Conservation (phyloP, 1,140 invertebrate species). For the Camponotus vicinus region DNA sequence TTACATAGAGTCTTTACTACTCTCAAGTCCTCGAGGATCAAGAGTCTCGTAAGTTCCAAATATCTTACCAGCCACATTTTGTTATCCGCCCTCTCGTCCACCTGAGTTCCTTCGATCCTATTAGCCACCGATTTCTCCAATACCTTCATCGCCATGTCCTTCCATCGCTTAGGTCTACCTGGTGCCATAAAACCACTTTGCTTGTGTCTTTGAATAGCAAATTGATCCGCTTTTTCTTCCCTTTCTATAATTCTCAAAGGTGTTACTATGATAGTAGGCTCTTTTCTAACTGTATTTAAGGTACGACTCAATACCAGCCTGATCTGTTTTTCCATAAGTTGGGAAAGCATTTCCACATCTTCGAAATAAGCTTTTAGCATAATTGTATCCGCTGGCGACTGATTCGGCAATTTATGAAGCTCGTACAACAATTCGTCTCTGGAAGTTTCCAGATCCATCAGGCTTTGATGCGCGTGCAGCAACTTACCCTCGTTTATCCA, state of each 20-base stretch:
- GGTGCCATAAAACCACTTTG: constrained; percentile 96
- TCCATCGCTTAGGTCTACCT: constrained; percentile 97
- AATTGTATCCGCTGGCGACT: constrained; percentile 95
- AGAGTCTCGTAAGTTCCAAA: constrained; percentile 92
- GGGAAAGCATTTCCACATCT: constrained; percentile 96
- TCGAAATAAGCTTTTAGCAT: constrained; percentile 98
- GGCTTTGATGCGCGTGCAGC: constrained; percentile 97
- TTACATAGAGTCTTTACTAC: constrained; percentile 97
- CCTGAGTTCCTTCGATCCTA: constrained; percentile 95
- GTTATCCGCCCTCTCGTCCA: constrained; percentile 96
- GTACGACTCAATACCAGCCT: constrained; percentile 95
- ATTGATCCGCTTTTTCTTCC: constrained; percentile 96
- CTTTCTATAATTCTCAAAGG: constrained; percentile 98
- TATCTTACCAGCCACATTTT: constrained; percentile 98
- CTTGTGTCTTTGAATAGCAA: constrained; percentile 92
- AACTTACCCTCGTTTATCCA: constrained; percentile 98
- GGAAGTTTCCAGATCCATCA: constrained; percentile 98
- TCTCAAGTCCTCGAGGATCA: constrained; percentile 96
- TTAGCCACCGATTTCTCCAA: constrained; percentile 94
- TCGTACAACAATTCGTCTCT: constrained; percentile 98
- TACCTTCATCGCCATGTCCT: constrained; percentile 94
- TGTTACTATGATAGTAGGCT: constrained; percentile 98
- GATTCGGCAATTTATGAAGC: constrained; percentile 96
- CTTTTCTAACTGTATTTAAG: constrained; percentile 97
- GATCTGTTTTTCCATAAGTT: constrained; percentile 96